These are phyloP conservation scores for Eulemur rufifrons DNA, from an alignment of 2,113 vertebrate genomes.

Conservation along the genomic window DNA sequence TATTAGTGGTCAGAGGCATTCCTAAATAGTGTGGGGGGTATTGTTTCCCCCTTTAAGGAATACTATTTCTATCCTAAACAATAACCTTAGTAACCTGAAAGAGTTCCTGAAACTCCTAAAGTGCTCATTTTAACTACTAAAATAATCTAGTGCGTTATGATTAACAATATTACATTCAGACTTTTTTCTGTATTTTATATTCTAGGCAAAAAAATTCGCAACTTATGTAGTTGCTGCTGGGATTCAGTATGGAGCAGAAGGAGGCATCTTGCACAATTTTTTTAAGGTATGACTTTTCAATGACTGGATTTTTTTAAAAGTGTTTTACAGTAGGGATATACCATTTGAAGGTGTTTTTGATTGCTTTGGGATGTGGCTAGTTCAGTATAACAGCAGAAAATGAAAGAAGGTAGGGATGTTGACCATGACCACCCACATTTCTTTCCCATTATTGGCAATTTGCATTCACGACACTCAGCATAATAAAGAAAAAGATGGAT, in stretches of 20 bases:
- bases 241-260: conserved; percentile 93
- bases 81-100: not conserved
- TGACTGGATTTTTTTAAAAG: not conserved
- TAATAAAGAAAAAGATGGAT: not conserved
- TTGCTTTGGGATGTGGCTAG: not conserved
- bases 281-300: conserved; percentile 89
- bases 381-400: not conserved
- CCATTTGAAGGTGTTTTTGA: not conserved
- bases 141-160: not conserved
- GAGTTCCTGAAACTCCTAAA: not conserved
- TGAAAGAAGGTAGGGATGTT: not conserved
- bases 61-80: not conserved
- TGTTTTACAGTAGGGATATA: not conserved
- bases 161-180: not conserved
- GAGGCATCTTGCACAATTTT: conserved; percentile 91
- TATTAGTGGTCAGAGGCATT: not conserved
- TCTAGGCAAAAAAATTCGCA: conserved; percentile 87
- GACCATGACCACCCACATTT: not conserved
- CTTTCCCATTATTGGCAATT: not conserved
- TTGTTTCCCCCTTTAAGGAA: not conserved
- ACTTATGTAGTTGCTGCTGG: conserved; percentile 93
- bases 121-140: not conserved
- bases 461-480: not conserved
- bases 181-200: conserved; percentile 46
- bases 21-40: not conserved